Base-by-base conservation (phyloP, 1,140 invertebrate species). In the Neodiprion virginianus region DNA sequence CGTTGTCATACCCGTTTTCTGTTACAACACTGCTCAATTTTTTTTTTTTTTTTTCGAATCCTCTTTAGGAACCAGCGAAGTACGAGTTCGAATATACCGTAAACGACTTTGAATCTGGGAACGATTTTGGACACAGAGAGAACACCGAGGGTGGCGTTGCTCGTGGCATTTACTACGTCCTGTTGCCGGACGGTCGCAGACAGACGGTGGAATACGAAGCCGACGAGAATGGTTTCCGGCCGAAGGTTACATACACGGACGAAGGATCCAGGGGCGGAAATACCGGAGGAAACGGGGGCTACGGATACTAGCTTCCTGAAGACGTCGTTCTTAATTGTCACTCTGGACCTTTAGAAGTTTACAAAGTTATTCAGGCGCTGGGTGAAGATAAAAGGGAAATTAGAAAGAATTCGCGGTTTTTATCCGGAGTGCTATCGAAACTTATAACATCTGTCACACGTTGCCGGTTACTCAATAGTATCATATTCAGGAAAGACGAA, bases 211-310 rank as follows among this genome's bases (percentile, higher is more conserved):
- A 87, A 73, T 89, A 89, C 82, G 82, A 85, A 50, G 85, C 83
- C 8, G 86, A 87, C 75, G 81, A 86, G 71, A 80, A 87, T 74
- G 89, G 89, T 48, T 90, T 86, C 81, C 82, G 85, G 71, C 88
- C 89, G 40, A 87, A 88, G 70, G 80, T 90, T 12, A 86, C 84
- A 53, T 90, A 89, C 81, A 91, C 91, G 47, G 94, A 94, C 79
- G 93, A 93, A 82, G 91, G 93, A 76, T 88, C 90, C 5, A 84
- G 84, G 21, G 90, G 90, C 21, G 81, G 79, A 61, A 85, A 85
- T 48, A 85, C 85, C 71, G 88, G 86, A 69, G 87, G 86, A 17
- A 73, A 75, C 61, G 69, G 48, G n/a, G 53, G 67, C 40, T 69
- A 69, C 67, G 21, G 67, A 69, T 69, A 65, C 53, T 69, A 40